These are phyloP conservation scores for Eupithecia subfuscata DNA, from an alignment of 2,888 invertebrate species.

Conservation along the genomic window DNA sequence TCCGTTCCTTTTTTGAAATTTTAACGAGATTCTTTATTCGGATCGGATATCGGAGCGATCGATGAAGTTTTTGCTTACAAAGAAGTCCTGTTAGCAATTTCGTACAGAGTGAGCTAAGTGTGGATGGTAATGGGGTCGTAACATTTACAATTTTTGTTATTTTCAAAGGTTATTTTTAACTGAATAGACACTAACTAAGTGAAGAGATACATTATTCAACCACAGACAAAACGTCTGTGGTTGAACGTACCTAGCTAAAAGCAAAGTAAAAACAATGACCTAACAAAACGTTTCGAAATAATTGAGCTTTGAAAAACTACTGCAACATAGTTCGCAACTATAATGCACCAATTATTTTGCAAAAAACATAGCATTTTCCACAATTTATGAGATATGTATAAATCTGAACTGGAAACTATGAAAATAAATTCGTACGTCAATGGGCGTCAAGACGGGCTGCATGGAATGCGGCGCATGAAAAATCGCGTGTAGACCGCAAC, in stretches of 20 bases:
- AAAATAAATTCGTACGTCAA: constrained; percentile 39
- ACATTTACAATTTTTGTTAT: not conserved
- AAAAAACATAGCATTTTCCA: constrained; percentile 20
- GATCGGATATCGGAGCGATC: not conserved
- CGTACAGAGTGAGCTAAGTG: not conserved
- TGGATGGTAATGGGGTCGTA: not conserved
- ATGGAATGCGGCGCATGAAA: constrained; percentile 31
- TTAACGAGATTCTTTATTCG: not conserved
- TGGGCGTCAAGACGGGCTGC: constrained; percentile 35
- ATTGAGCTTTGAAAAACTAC: not conserved
- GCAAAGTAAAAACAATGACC: not conserved
- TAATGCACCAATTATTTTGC: constrained; percentile 12
- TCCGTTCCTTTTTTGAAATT: not conserved
- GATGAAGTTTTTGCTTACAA: not conserved
- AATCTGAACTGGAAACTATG: constrained; percentile 27
- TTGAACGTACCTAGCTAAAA: no score
- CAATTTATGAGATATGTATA: constrained; percentile 26
- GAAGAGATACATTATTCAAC: not conserved
- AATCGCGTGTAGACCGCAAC: constrained; percentile 33
- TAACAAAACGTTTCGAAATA: not conserved
- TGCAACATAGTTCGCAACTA: not conserved
- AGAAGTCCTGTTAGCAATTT: not conserved
- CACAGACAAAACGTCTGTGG: no score
- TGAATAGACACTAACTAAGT: not conserved
- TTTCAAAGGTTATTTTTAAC: not conserved